These are phyloP conservation scores for Eulithis testata DNA, from an alignment of 2,888 invertebrate genomes.

Conservation along the genomic window DNA sequence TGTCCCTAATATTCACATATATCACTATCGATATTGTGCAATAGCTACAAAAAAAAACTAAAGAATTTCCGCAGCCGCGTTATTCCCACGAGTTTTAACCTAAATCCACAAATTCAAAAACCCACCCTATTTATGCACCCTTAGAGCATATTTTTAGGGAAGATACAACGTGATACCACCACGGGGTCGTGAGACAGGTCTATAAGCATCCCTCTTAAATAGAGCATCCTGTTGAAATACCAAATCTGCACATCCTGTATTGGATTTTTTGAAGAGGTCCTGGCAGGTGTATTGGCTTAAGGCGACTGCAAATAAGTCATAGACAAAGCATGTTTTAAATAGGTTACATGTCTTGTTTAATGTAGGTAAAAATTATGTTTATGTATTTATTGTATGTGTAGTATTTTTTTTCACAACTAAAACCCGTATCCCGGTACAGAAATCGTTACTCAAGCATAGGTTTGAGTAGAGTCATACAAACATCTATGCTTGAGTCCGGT, in stretches of 20 bases:
- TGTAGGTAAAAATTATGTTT: no score
- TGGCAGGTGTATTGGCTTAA: conserved; percentile 20
- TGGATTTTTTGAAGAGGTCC: conserved; percentile 10
- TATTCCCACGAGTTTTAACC: conserved; percentile 71
- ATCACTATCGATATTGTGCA: conserved; percentile 41
- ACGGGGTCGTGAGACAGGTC: conserved; percentile 80
- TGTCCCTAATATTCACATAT: conserved; percentile 41
- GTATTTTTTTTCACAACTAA: no score
- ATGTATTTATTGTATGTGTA: no score
- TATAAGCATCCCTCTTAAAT: conserved; percentile 77
- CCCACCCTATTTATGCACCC: conserved; percentile 15
- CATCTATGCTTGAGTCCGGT: no score
- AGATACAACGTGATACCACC: conserved; percentile 61
- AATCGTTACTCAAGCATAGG: no score
- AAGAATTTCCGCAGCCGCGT: conserved; percentile 73
- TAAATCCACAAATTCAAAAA: conserved; percentile 24
- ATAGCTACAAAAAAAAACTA: conserved; percentile 46
- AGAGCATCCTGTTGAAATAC: conserved; percentile 69
- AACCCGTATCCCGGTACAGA: no score
- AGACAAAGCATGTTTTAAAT: no score
- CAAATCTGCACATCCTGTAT: conserved; percentile 72
- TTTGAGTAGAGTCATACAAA: no score
- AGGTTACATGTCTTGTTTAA: no score
- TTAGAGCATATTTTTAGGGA: conserved; percentile 37
- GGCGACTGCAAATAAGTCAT: conserved; percentile 1